Percentiles rank a stretch among this genome's conserved stretches.
These are phyloP conservation scores for Heliconius hortense DNA, from an alignment of 2,888 invertebrate species.

Conservation along the genomic window DNA sequence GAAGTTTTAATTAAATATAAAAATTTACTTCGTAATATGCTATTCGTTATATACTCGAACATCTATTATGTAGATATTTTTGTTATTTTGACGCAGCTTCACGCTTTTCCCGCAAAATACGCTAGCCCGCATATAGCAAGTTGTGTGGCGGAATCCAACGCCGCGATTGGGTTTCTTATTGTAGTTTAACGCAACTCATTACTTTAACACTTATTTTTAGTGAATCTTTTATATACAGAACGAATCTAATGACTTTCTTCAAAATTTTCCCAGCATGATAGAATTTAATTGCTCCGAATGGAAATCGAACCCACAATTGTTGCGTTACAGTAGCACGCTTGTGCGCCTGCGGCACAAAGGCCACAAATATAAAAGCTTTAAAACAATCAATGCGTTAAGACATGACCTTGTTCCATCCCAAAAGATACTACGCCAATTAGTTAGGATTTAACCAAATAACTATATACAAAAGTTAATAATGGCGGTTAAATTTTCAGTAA, in stretches of 20 bases:
- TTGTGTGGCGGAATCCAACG: background rate
- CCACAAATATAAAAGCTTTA: no score
- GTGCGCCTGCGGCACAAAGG: no score
- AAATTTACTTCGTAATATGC: background rate
- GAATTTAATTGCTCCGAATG: background rate
- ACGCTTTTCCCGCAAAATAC: no score
- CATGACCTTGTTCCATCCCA: background rate
- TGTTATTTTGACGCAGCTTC: background rate
- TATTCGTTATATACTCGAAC: background rate
- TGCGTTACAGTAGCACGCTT: no score
- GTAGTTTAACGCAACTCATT: no score
- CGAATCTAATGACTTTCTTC: no score
- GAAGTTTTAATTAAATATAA: slow-evolving; percentile 1
- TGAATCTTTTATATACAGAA: no score
- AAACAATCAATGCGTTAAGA: background rate
- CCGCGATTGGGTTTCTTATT: background rate
- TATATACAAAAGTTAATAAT: slow-evolving; percentile 3
- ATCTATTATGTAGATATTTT: background rate
- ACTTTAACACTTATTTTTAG: no score
- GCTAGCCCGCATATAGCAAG: background rate
- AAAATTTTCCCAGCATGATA: no score
- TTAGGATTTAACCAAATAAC: slow-evolving; percentile 12
- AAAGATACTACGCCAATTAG: background rate
- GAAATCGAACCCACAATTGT: no score
- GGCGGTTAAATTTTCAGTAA: slow-evolving; percentile 11